Evolutionary conservation across 1,140 invertebrate genomes (phyloP).

Genomic region (Elymnias hypermnestra): DNA sequence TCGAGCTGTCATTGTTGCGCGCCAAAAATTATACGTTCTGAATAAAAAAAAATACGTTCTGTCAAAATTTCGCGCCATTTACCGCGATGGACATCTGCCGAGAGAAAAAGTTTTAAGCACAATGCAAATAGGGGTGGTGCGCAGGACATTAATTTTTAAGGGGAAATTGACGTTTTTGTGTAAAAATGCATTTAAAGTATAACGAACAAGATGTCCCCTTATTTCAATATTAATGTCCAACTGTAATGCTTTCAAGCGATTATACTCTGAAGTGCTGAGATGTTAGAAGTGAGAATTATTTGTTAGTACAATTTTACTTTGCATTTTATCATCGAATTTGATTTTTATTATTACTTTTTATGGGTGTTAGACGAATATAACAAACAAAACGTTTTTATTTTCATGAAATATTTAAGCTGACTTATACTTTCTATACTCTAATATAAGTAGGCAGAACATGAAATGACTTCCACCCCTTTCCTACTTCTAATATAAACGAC

Average conservation of each 20-base stretch:
- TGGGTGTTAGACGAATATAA: too few relatives aligned
- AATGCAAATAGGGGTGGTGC: conserved; percentile 70
- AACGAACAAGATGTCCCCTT: conserved; percentile 51
- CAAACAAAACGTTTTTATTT: too few relatives aligned
- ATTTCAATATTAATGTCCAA: conserved; percentile 61
- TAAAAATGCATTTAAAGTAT: conserved; percentile 70
- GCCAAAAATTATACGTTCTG: conserved; percentile 66
- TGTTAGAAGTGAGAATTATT: conserved; percentile 18
- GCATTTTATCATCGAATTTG: conserved; percentile 29
- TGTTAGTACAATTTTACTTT: conserved; percentile 12
- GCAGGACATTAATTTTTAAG: conserved; percentile 71
- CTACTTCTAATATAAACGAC: too few relatives aligned
- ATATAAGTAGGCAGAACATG: too few relatives aligned
- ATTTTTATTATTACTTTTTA: conserved; percentile 39
- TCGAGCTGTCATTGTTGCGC: conserved; percentile 55
- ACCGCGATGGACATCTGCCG: conserved; percentile 59
- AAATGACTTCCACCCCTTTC: too few relatives aligned
- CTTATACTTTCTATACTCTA: too few relatives aligned
- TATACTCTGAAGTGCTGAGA: conserved; percentile 13
- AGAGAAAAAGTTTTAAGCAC: conserved; percentile 61
- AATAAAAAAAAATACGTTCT: too few relatives aligned
- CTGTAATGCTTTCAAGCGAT: conserved; percentile 13
- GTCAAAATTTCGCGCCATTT: conserved; percentile 75
- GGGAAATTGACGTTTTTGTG: conserved; percentile 62
- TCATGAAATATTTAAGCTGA: too few relatives aligned